Conservation (phyloP, 2,888 invertebrate genomes). For the Octodonta nipae region DNA sequence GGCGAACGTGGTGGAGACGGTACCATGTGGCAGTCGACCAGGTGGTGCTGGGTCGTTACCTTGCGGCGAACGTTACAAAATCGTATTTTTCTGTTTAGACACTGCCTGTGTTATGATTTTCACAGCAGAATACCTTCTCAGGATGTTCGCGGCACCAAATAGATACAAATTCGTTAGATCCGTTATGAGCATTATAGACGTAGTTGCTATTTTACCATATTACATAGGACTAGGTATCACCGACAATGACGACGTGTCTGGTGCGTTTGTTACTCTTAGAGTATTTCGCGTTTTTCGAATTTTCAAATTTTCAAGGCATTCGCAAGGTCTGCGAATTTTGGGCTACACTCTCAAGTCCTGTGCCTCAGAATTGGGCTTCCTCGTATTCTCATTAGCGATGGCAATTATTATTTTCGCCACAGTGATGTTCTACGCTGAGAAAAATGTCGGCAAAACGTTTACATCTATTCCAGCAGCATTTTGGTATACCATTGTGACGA, state of each 20-base stretch:
- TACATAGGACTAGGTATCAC: slow-evolving; percentile 96
- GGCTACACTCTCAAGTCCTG: slow-evolving; percentile 99
- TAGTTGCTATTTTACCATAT: slow-evolving; percentile 97
- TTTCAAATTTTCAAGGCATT: slow-evolving; percentile 99
- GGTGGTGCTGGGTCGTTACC: slow-evolving; percentile 77
- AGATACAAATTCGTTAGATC: slow-evolving; percentile 93
- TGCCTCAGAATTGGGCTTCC: slow-evolving; percentile 96
- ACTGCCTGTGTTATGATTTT: slow-evolving; percentile 99
- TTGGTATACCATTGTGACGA: slow-evolving; percentile 99
- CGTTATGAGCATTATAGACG: slow-evolving; percentile 99
- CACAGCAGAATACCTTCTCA: slow-evolving; percentile 90
- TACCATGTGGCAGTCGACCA: slow-evolving; percentile 81
- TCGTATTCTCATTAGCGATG: slow-evolving; percentile 98
- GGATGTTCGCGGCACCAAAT: slow-evolving; percentile 95
- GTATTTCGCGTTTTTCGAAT: slow-evolving; percentile 99
- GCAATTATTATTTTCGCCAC: slow-evolving; percentile 99
- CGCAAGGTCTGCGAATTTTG: slow-evolving; percentile 93
- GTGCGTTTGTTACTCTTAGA: slow-evolving; percentile 95
- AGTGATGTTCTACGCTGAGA: slow-evolving; percentile 99
- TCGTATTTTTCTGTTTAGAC: slow-evolving; percentile 97
- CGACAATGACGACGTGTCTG: slow-evolving; percentile 96
- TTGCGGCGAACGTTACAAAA: slow-evolving; percentile 95
- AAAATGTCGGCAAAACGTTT: slow-evolving; percentile 94
- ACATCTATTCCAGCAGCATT: slow-evolving; percentile 99
- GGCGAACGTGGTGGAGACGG: slow-evolving; percentile 97